Base-by-base conservation (phyloP, 1,140 invertebrate genomes). In the Brachionus manjavacas region DNA sequence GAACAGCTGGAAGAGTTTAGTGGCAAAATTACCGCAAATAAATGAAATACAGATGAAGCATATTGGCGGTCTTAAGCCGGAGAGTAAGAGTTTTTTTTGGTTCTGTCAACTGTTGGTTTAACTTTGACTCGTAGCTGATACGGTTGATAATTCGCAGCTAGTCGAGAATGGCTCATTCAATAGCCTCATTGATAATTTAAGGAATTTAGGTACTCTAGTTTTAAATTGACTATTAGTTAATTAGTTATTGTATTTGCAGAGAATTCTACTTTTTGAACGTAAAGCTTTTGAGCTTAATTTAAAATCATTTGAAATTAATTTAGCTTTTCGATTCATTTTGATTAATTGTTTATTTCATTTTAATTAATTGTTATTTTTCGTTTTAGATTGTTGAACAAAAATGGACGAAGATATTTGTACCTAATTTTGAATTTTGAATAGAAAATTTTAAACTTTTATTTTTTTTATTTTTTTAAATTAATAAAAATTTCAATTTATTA, bases 161-260 rank as follows among this genome's bases (percentile, higher is more conserved):
- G 68, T 72, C 39, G 31, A 41, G 9, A 72, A 39, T 39, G 35
- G 31, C 35, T 72, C 68, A 6, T 72, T 72, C 35, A 72, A 41
- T 41, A 72, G 20, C 31, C 20, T 72, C 14, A 41, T 72, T 8
- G 39, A 41, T 41, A 72, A 72, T 41, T 72, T 72, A 72, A 72
- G 68, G 41, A 39, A 72, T 72, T 72, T 72, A 72, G 68, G 68
- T 72, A 72, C 12, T 41, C 12, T 41, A 60, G n/a, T 41, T 41
- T 39, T 41, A 72, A 39, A 41, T 16, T 72, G 7, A 39, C 23
- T 16, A 16, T 41, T 39, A 16, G 16, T 39, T 20, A 41, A 41
- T 60, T 23, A 72, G 14, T 35, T 20, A 8, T 16, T 20, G 31
- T 41, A 72, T 43, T 41, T 39, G 28, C 14, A 72, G 35, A 72